Conservation (phyloP, 2,888 invertebrate species). For the Drosophila pseudotakahashii region DNA sequence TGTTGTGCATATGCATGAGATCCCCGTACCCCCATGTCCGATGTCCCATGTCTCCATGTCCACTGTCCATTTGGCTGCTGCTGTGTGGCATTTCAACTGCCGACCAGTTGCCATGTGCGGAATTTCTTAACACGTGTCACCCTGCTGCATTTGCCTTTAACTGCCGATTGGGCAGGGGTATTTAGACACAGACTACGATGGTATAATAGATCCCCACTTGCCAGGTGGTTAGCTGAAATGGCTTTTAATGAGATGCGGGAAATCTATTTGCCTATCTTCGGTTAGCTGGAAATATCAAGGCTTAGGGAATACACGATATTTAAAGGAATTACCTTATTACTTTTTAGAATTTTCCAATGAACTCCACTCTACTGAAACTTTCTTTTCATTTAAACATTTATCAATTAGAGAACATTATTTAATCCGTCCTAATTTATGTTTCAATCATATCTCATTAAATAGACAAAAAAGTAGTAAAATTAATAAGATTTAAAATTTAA, state of each 20-base stretch:
- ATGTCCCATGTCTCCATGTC: constrained; percentile 4
- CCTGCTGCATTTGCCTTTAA: constrained; percentile 56
- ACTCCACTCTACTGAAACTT: not conserved
- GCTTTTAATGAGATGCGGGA: constrained; percentile 17
- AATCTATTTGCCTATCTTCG: constrained; percentile 2
- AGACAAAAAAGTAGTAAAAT: too few species aligned
- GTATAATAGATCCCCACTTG: constrained; percentile 12
- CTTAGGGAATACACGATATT: not conserved
- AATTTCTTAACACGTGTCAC: constrained; percentile 74
- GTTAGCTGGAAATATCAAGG: not conserved
- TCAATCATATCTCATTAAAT: too few species aligned
- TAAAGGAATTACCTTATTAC: constrained; percentile 5
- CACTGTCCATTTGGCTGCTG: constrained; percentile 31
- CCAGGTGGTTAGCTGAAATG: constrained; percentile 1
- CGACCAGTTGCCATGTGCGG: constrained; percentile 67
- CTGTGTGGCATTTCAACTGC: constrained; percentile 75
- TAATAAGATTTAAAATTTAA: too few species aligned
- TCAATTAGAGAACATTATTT: too few species aligned
- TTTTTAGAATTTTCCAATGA: not conserved
- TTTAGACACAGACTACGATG: constrained; percentile 9
- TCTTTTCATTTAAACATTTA: not conserved
- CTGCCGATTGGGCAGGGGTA: constrained; percentile 10
- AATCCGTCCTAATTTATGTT: too few species aligned
- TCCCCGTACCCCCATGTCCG: not conserved
- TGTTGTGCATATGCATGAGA: constrained; percentile 71